Evolutionary conservation across 2,888 invertebrate genomes (phyloP).

Genomic region (Hanleya hanleyi): DNA sequence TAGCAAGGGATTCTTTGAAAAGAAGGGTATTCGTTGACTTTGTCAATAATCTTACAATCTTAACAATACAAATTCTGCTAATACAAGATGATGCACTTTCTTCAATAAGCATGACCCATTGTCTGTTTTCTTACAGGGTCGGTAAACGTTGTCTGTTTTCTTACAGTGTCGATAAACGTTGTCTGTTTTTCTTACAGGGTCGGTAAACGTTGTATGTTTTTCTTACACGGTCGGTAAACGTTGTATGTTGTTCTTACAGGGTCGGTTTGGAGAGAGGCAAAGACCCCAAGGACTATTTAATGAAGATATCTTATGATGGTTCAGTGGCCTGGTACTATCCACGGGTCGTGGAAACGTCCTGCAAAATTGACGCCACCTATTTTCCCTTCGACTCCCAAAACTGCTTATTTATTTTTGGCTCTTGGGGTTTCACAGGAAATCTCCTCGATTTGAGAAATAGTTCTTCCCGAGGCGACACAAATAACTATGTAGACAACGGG

Average conservation of each 20-base stretch:
- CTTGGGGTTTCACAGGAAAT: constrained; percentile 3
- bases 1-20: no score
- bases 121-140: no score
- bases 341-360: background rate
- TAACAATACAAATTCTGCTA: no score
- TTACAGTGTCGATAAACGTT: no score
- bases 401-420: constrained; percentile 18
- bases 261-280: background rate
- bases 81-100: no score
- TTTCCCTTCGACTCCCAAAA: constrained; percentile 17
- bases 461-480: constrained; percentile 1
- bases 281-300: background rate
- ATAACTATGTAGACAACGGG: constrained; percentile 14
- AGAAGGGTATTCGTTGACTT: no score
- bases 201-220: no score
- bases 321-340: background rate
- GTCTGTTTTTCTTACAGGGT: no score
- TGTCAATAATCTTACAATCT: no score
- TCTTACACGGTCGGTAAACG: no score
- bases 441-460: background rate
- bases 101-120: no score
- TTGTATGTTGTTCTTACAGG: background rate
- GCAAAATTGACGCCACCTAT: constrained; percentile 1
- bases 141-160: no score
- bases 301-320: background rate